Percentiles rank a stretch among this genome's conserved stretches.
Conservation (phyloP, 2,888 invertebrate genomes). For the Portevinia maculata region DNA sequence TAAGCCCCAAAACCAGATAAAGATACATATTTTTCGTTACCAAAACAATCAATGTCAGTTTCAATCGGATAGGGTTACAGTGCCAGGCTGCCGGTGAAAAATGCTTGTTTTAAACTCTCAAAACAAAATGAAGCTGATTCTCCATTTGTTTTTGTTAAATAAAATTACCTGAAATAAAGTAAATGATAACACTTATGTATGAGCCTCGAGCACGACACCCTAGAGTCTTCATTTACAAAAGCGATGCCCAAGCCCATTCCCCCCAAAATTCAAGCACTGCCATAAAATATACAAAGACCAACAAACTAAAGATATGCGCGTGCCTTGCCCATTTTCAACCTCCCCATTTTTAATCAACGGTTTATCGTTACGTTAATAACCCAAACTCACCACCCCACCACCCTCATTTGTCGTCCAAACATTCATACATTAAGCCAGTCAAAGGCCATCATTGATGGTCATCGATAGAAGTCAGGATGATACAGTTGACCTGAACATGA, state of each 20-base stretch:
- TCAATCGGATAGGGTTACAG: constrained; percentile 18
- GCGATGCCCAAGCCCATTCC: not conserved
- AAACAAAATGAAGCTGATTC: constrained; percentile 53
- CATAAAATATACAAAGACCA: constrained; percentile 58
- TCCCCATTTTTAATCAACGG: constrained; percentile 65
- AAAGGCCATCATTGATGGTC: constrained; percentile 72
- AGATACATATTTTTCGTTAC: constrained; percentile 23
- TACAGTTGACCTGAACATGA: constrained; percentile 71
- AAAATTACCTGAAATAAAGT: constrained; percentile 35
- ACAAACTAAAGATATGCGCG: constrained; percentile 52
- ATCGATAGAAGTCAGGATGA: constrained; percentile 70
- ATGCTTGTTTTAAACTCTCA: constrained; percentile 7
- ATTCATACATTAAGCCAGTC: constrained; percentile 43
- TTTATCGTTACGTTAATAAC: constrained; percentile 50
- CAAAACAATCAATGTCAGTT: constrained; percentile 7
- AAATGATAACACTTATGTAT: constrained; percentile 72
- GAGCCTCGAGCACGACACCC: constrained; percentile 60
- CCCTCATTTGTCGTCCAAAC: constrained; percentile 26
- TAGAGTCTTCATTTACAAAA: constrained; percentile 42
- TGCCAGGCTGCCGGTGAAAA: not conserved
- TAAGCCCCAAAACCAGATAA: constrained; percentile 1
- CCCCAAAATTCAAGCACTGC: constrained; percentile 16
- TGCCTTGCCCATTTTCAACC: constrained; percentile 60
- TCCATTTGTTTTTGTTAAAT: constrained; percentile 23
- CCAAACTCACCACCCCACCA: constrained; percentile 11